A percentile compares a stretch with the other conserved stretches of the same genome.
phyloP scores from a whole-genome alignment of 2,888 invertebrate genomes.

The Limnephilus lunatus region DNA sequence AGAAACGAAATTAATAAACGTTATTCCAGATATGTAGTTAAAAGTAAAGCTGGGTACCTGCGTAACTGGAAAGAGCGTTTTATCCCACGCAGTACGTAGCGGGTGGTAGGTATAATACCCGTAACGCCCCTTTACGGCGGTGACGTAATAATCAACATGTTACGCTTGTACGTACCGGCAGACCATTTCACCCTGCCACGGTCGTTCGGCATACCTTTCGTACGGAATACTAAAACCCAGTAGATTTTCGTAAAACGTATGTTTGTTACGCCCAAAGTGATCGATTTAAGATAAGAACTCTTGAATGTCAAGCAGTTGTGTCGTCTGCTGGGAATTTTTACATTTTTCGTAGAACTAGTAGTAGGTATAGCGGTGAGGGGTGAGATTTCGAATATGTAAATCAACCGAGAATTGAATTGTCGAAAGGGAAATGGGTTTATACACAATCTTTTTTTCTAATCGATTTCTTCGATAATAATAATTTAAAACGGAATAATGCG shows the following conservation, averaged over 20 bases:
- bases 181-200: slow-evolving; percentile 13
- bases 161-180: background rate
- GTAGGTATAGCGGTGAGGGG: background rate
- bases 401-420: slow-evolving; percentile 2
- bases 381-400: background rate
- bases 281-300: slow-evolving; percentile 23
- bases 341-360: background rate
- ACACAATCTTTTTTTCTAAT: background rate
- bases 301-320: slow-evolving; percentile 20
- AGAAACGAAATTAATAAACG: background rate
- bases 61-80: background rate
- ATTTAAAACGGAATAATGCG: background rate
- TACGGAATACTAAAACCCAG: background rate
- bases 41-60: background rate
- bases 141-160: slow-evolving; percentile 42
- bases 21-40: slow-evolving; percentile 9
- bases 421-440: background rate
- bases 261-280: background rate
- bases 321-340: slow-evolving; percentile 5
- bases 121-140: slow-evolving; percentile 24
- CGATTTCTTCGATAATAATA: background rate
- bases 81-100: background rate
- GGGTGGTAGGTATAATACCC: slow-evolving; percentile 2
- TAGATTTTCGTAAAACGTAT: slow-evolving; percentile 4
- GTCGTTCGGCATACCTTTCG: background rate